Conservation (phyloP, 2,888 invertebrate species). For the Megaustenia siamemsis region DNA sequence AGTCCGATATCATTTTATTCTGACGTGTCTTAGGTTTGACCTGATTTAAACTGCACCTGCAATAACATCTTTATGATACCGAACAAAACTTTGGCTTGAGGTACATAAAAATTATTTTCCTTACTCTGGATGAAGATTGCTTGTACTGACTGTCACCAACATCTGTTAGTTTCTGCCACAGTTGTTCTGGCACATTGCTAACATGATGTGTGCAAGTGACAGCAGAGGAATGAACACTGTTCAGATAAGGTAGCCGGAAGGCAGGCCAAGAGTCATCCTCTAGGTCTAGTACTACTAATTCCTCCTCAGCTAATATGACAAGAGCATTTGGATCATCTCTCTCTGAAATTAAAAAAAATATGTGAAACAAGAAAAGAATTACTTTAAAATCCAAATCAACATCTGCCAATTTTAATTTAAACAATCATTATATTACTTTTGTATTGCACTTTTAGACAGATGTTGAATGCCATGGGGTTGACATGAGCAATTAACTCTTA, state of each 20-base stretch:
- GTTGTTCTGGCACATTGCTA: slow-evolving; percentile 84
- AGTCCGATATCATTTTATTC: too few species aligned
- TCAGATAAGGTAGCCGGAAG: slow-evolving; percentile 88
- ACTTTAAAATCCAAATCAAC: too few species aligned
- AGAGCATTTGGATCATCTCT: slow-evolving; percentile 82
- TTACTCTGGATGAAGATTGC: slow-evolving; percentile 70
- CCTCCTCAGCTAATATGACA: slow-evolving; percentile 95
- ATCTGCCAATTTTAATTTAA: too few species aligned
- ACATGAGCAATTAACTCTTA: too few species aligned
- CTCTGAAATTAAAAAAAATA: slow-evolving; percentile 63
- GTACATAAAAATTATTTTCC: too few species aligned
- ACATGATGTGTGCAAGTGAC: slow-evolving; percentile 87
- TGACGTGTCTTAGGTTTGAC: too few species aligned
- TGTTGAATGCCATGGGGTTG: too few species aligned
- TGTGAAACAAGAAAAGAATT: slow-evolving; percentile 8
- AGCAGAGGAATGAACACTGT: slow-evolving; percentile 92
- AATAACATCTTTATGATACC: too few species aligned
- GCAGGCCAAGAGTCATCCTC: slow-evolving; percentile 90
- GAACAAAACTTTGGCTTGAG: too few species aligned
- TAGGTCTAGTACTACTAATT: slow-evolving; percentile 94
- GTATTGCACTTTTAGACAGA: too few species aligned
- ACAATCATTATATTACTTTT: too few species aligned
- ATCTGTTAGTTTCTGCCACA: slow-evolving; percentile 81
- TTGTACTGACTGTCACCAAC: slow-evolving; percentile 75
- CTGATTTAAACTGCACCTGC: too few species aligned